Evolutionary conservation across 92 coral and sea anemone genomes (phyloP).

Genomic region (Metridium senile): DNA sequence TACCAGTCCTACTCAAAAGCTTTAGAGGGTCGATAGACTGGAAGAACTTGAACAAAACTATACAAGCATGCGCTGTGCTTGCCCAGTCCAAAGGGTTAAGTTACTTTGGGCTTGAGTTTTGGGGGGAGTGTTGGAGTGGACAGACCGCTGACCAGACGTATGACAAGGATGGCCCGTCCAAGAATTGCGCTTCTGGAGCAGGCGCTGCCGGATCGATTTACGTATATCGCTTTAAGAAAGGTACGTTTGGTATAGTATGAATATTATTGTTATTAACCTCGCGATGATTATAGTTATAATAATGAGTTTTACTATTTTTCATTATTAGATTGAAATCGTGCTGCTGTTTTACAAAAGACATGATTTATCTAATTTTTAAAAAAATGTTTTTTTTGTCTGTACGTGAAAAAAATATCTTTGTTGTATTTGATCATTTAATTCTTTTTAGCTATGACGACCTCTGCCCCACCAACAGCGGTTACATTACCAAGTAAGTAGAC

Average conservation of each 20-base stretch:
- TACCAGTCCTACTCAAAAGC: slow-evolving; percentile 45
- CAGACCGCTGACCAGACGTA: slow-evolving; percentile 51
- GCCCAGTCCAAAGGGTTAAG: slow-evolving; percentile 58
- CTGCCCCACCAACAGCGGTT: too few relatives aligned
- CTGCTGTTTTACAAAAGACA: too few relatives aligned
- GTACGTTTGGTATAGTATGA: slow-evolving; percentile 2
- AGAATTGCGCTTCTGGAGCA: slow-evolving; percentile 37
- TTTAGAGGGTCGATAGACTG: slow-evolving; percentile 49
- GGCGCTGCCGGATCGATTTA: slow-evolving; percentile 41
- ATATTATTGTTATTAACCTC: too few relatives aligned
- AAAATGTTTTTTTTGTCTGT: too few relatives aligned
- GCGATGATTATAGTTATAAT: too few relatives aligned
- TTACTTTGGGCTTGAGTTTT: slow-evolving; percentile 74
- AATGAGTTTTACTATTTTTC: too few relatives aligned
- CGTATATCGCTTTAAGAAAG: slow-evolving; percentile 45
- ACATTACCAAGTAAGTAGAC: too few relatives aligned
- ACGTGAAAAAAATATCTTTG: too few relatives aligned
- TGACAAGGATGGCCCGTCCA: slow-evolving; percentile 47
- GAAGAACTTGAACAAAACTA: slow-evolving; percentile 48
- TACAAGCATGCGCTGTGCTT: slow-evolving; percentile 57
- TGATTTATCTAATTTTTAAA: too few relatives aligned
- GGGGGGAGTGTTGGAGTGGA: slow-evolving; percentile 89
- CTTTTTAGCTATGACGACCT: too few relatives aligned
- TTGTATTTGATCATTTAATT: too few relatives aligned
- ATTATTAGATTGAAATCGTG: too few relatives aligned